Evolutionary conservation across 1,140 invertebrate species (phyloP).

Genomic region (Phthorimaea operculella): DNA sequence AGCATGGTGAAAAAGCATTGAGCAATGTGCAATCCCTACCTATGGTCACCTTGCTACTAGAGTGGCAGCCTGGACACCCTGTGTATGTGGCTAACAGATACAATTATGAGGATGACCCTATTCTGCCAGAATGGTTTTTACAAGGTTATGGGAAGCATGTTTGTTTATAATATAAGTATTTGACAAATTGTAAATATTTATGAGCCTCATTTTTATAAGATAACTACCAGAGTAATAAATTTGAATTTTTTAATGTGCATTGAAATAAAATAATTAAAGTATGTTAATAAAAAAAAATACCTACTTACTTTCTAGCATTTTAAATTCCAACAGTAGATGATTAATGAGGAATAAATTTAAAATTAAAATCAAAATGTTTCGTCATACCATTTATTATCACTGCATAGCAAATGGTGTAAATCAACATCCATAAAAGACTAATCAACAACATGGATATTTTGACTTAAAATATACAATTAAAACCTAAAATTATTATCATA

Average conservation of each 20-base stretch:
- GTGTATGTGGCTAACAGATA: conserved; percentile 35
- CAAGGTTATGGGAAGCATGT: conserved; percentile 26
- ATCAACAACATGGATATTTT: conserved; percentile 65
- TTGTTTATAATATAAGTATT: background rate
- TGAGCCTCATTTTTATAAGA: too few relatives aligned
- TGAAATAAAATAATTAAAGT: too few relatives aligned
- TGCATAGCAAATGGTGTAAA: conserved; percentile 62
- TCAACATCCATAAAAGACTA: conserved; percentile 64
- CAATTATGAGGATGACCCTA: conserved; percentile 46
- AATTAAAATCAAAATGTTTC: background rate
- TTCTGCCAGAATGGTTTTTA: conserved; percentile 43
- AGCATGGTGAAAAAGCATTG: conserved; percentile 32
- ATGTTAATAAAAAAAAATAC: too few relatives aligned
- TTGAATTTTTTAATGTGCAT: too few relatives aligned
- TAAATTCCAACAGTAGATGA: too few relatives aligned
- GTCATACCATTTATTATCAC: conserved; percentile 65
- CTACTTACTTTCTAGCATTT: too few relatives aligned
- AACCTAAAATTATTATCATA: conserved; percentile 43
- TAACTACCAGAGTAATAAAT: too few relatives aligned
- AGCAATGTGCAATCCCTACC: conserved; percentile 36
- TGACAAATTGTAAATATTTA: too few relatives aligned
- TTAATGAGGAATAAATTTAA: background rate
- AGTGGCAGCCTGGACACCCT: conserved; percentile 34
- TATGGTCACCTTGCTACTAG: conserved; percentile 37
- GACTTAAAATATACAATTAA: conserved; percentile 52